Evolutionary conservation across 1,140 invertebrate species (phyloP).

Genomic region (Drosophila takahashii): DNA sequence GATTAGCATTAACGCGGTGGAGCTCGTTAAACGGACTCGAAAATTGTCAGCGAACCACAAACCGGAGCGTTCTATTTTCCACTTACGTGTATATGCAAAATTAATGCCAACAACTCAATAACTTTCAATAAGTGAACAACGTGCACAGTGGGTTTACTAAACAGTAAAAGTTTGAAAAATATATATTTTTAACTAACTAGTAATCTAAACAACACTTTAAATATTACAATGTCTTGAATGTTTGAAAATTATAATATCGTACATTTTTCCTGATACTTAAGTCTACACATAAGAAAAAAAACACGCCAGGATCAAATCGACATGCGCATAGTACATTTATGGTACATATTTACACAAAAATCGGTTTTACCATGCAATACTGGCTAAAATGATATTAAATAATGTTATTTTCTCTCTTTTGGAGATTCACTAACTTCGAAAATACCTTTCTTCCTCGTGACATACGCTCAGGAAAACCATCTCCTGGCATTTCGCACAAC

Average conservation of each 20-base stretch:
- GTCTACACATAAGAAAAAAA: no score
- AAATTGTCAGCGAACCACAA: constrained; percentile 44
- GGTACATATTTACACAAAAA: no score
- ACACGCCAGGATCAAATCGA: no score
- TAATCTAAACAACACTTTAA: no score
- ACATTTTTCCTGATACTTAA: no score
- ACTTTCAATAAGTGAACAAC: constrained; percentile 50
- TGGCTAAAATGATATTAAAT: no score
- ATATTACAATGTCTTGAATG: no score
- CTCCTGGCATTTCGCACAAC: constrained; percentile 1
- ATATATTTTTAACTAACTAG: no score
- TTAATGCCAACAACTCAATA: constrained; percentile 59
- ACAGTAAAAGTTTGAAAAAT: not conserved
- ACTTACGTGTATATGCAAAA: constrained; percentile 24
- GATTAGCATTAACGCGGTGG: constrained; percentile 33
- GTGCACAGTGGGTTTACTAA: constrained; percentile 28
- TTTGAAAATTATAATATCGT: no score
- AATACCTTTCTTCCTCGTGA: not conserved
- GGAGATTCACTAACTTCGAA: not conserved
- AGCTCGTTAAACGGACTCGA: constrained; percentile 42
- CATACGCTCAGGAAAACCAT: not conserved
- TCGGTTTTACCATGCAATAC: no score
- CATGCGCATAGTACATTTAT: no score
- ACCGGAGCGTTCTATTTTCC: constrained; percentile 30
- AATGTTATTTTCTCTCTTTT: no score